Conservation (phyloP, 2,113 vertebrate species). For the Galbula dea region DNA sequence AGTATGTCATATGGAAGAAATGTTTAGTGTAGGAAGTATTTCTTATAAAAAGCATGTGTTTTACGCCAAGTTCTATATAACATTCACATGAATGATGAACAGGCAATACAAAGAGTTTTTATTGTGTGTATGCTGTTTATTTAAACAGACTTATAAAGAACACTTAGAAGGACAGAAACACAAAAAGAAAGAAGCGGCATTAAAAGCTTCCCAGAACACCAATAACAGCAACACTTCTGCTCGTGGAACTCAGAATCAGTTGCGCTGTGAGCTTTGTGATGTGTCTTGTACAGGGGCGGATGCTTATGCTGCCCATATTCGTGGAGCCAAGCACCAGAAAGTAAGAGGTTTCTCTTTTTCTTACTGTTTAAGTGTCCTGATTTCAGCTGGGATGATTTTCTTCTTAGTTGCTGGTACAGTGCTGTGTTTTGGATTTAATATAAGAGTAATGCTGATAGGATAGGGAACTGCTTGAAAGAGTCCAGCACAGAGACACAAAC, state of each 20-base stretch:
- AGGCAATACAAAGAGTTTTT: not conserved
- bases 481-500: no score
- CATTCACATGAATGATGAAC: accelerated
- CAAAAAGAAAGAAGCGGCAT: slow-evolving; percentile 96
- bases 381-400: not conserved
- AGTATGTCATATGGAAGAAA: not conserved
- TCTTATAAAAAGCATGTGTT: not conserved
- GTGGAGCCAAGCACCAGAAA: slow-evolving; percentile 98
- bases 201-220: slow-evolving; percentile 92
- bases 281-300: slow-evolving; percentile 97
- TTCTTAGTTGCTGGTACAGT: not conserved
- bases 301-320: slow-evolving; percentile 96
- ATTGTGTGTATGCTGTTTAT: slow-evolving; percentile 9
- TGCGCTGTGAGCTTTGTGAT: slow-evolving; percentile 97
- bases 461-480: no score
- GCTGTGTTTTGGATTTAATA: not conserved
- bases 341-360: slow-evolving; percentile 67
- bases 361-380: not conserved
- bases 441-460: not conserved
- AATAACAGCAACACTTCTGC: slow-evolving; percentile 77
- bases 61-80: not conserved
- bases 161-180: slow-evolving; percentile 99
- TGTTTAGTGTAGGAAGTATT: not conserved
- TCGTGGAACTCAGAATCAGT: slow-evolving; percentile 93
- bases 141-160: slow-evolving; percentile 94